A percentile compares a stretch with the other conserved stretches of the same genome.
Conservation (phyloP, 2,797 vertebrate genomes). For the Xyrichtys novacula region DNA sequence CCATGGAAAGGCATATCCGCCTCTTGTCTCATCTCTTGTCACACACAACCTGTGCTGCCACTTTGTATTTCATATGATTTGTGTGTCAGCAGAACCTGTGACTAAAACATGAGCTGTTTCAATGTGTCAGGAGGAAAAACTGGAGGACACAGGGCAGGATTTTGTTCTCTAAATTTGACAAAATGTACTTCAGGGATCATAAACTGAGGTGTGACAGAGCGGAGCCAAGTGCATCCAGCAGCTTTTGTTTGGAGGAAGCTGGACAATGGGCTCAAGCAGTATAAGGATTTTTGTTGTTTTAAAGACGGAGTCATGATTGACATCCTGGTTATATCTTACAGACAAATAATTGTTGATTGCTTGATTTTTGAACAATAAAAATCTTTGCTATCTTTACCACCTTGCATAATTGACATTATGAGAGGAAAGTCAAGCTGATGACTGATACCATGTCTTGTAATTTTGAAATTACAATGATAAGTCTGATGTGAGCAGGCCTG, state of each 20-base stretch:
- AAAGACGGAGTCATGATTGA: no score
- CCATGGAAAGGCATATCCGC: no score
- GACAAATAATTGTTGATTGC: background rate
- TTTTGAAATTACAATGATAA: conserved; percentile 35
- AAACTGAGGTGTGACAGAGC: conserved; percentile 1
- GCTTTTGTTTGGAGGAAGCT: conserved; percentile 20
- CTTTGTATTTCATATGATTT: no score
- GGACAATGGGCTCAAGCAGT: background rate
- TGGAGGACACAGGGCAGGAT: background rate
- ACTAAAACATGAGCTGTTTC: conserved; percentile 3
- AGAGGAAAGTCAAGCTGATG: conserved; percentile 35
- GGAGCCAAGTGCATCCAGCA: background rate
- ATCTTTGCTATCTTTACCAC: background rate
- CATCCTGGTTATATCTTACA: background rate
- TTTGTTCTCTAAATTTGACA: conserved; percentile 21
- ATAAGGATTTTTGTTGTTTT: no score
- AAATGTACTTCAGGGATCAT: conserved; percentile 14
- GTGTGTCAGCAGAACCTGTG: no score
- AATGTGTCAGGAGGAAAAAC: conserved; percentile 1
- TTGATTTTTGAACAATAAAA: background rate
- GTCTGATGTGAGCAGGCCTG: conserved; percentile 41
- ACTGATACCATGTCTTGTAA: conserved; percentile 17
- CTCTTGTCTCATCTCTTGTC: no score
- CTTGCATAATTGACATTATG: background rate
- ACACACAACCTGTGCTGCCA: no score